A percentile compares a stretch with the other conserved stretches of the same genome.
Evolutionary conservation across 2,888 invertebrate species (phyloP).

Genomic region (Silvanus unidentatus): DNA sequence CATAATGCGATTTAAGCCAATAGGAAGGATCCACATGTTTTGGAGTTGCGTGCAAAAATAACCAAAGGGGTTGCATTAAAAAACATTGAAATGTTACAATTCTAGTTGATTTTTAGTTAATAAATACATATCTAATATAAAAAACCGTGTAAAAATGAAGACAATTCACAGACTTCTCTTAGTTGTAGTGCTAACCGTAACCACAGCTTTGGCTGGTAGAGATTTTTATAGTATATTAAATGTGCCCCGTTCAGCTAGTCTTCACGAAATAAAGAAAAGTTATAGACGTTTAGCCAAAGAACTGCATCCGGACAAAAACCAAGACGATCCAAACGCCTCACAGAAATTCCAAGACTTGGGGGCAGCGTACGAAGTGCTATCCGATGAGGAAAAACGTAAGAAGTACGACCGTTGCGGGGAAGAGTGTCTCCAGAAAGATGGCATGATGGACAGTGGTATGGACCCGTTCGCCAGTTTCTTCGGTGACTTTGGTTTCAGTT

Average conservation of each 20-base stretch:
- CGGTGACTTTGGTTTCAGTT: conserved; percentile 92
- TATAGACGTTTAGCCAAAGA: conserved; percentile 93
- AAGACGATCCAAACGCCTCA: conserved; percentile 87
- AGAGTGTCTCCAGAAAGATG: conserved; percentile 93
- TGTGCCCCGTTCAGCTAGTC: conserved; percentile 75
- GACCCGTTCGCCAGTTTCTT: conserved; percentile 98
- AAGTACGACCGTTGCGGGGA: conserved; percentile 95
- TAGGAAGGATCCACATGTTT: conserved; percentile 34
- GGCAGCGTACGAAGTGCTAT: conserved; percentile 92
- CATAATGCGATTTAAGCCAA: conserved; percentile 25
- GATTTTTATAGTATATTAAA: conserved; percentile 94
- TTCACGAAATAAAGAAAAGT: conserved; percentile 96
- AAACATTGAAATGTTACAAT: no score
- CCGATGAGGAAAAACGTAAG: conserved; percentile 88
- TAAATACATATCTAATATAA: no score
- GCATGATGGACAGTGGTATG: conserved; percentile 72
- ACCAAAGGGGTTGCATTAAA: no score
- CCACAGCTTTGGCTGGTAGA: conserved; percentile 56
- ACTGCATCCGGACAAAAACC: conserved; percentile 96
- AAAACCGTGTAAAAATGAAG: conserved; percentile 18
- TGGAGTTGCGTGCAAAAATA: conserved; percentile 12
- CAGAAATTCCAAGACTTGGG: conserved; percentile 93
- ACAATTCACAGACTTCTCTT: conserved; percentile 20
- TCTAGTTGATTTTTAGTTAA: conserved; percentile 5
- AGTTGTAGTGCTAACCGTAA: conserved; percentile 10